Conservation (phyloP, 2,113 vertebrate genomes). For the Rousettus leschenaultii region DNA sequence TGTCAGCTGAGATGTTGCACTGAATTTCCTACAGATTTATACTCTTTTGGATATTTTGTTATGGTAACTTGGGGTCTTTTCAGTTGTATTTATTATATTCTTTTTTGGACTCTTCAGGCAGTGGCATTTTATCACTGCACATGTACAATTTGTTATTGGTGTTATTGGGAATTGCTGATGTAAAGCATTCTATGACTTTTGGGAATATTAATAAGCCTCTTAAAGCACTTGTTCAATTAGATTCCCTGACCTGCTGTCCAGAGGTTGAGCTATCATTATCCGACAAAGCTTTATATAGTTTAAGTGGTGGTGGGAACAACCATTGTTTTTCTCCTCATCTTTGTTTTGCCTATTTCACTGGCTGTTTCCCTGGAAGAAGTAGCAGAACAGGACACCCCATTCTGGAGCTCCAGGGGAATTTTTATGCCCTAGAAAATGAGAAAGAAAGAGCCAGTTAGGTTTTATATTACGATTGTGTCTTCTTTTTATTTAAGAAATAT, state of each 20-base stretch:
- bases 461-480: not conserved
- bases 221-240: conserved; percentile 61
- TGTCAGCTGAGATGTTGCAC: not conserved
- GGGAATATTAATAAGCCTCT: conserved; percentile 68
- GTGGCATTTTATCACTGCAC: conserved; percentile 35
- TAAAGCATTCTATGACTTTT: conserved; percentile 47
- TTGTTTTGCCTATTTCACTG: not conserved
- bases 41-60: not conserved
- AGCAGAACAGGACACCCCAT: not conserved
- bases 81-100: conserved; percentile 37
- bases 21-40: not conserved
- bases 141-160: conserved; percentile 40
- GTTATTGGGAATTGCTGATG: conserved; percentile 53
- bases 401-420: not conserved
- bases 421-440: not conserved
- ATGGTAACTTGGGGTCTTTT: not conserved
- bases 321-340: not conserved
- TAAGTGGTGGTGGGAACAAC: not conserved
- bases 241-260: conserved; percentile 51
- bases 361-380: not conserved
- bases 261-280: conserved; percentile 49
- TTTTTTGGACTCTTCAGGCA: not conserved
- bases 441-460: not conserved
- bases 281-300: not conserved
- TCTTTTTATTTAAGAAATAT: conserved; percentile 32